phyloP scores from a whole-genome alignment of 2,888 invertebrate genomes.

The Callosobruchus maculatus region DNA sequence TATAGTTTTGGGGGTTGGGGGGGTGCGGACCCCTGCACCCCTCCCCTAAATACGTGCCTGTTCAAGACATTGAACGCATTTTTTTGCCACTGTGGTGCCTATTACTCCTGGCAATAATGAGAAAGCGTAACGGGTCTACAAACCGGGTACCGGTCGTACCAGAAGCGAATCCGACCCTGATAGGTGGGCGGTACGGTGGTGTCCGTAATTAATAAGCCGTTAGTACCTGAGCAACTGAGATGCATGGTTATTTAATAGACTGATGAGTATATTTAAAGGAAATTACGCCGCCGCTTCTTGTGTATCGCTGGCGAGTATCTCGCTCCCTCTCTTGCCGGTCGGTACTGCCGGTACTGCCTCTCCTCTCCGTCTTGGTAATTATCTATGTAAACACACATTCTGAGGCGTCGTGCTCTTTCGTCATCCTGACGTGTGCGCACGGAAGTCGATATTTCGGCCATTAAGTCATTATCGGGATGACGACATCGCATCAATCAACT shows the following conservation, averaged over 20 bases:
- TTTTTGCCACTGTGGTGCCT: no score
- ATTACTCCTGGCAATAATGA: no score
- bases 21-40: no score
- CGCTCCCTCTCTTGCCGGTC: neutral
- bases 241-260: slow-evolving; percentile 21
- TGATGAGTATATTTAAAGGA: slow-evolving; percentile 22
- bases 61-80: no score
- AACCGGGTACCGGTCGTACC: neutral
- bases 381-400: slow-evolving; percentile 12
- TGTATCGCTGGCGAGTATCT: slow-evolving; percentile 4
- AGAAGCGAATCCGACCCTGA: slow-evolving; percentile 7
- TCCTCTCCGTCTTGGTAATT: slow-evolving; percentile 14
- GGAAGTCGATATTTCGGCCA: neutral
- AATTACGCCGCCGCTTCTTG: slow-evolving; percentile 14
- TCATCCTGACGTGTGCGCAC: neutral
- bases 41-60: no score
- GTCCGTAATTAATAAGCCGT: slow-evolving; percentile 21
- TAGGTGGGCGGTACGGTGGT: slow-evolving; percentile 13
- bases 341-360: slow-evolving; percentile 7
- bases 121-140: no score
- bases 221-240: slow-evolving; percentile 15
- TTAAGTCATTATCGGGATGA: no score
- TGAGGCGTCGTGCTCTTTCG: slow-evolving; percentile 3
- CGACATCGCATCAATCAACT: no score
- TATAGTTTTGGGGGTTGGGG: no score